A percentile compares a stretch with the other conserved stretches of the same genome.
These are phyloP conservation scores for Drosophila lacteicornis DNA, from an alignment of 1,140 invertebrate genomes.

Conservation along the genomic window DNA sequence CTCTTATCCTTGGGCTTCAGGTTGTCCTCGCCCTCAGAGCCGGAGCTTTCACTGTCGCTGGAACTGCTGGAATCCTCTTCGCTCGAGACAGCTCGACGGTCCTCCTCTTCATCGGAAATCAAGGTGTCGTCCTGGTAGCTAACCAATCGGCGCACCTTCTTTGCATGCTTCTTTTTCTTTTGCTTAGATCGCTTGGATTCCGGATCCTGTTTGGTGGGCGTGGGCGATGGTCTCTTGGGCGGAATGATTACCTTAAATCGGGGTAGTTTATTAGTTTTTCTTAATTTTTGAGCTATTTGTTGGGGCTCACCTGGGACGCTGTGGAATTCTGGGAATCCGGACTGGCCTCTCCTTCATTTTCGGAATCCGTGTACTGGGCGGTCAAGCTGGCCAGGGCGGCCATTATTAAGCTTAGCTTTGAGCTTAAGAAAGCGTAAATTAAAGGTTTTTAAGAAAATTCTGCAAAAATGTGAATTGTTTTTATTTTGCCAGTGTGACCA, in stretches of 20 bases:
- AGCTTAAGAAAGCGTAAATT: not conserved
- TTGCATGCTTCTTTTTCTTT: slow-evolving; percentile 59
- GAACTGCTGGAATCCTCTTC: slow-evolving; percentile 49
- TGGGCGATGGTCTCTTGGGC: slow-evolving; percentile 62
- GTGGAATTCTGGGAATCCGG: slow-evolving; percentile 77
- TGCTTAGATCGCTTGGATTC: slow-evolving; percentile 45
- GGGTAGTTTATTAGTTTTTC: not conserved
- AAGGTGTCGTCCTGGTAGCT: slow-evolving; percentile 93
- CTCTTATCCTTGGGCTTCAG: slow-evolving; percentile 45
- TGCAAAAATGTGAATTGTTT: slow-evolving; percentile 10
- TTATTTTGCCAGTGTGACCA: slow-evolving; percentile 6
- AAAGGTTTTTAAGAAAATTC: not conserved
- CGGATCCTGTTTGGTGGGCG: slow-evolving; percentile 55
- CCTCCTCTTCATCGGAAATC: slow-evolving; percentile 90
- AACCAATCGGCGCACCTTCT: slow-evolving; percentile 87
- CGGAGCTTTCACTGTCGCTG: slow-evolving; percentile 40
- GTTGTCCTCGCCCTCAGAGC: slow-evolving; percentile 57
- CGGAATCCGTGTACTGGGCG: slow-evolving; percentile 93
- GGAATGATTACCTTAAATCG: slow-evolving; percentile 70
- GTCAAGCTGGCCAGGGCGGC: slow-evolving; percentile 90
- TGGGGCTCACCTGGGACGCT: slow-evolving; percentile 60
- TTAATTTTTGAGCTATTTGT: not conserved
- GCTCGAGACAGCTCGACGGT: slow-evolving; percentile 37
- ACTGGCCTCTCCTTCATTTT: slow-evolving; percentile 89
- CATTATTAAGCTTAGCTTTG: slow-evolving; percentile 3